phyloP scores from a whole-genome alignment of 2,113 vertebrate species.

The Tauraco erythrolophus region DNA sequence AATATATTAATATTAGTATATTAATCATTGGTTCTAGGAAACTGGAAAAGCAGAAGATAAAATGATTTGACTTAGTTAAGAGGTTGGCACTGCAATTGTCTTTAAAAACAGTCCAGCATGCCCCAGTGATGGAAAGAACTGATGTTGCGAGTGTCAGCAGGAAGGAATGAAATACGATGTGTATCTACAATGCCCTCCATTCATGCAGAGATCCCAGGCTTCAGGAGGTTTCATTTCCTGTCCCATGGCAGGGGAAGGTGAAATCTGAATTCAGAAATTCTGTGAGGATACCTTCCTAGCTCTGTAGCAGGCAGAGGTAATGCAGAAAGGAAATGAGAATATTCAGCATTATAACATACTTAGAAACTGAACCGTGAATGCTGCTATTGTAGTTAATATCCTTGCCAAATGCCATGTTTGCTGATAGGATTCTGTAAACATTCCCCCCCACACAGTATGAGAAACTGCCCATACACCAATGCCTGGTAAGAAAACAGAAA shows the following conservation, averaged over 20 bases:
- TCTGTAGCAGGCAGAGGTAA: constrained; percentile 34
- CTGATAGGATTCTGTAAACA: constrained; percentile 44
- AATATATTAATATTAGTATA: too few species aligned
- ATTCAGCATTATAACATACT: constrained; percentile 11
- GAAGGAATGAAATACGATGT: constrained; percentile 16
- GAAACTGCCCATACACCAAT: neutral
- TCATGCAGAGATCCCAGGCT: constrained; percentile 47
- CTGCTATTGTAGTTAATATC: constrained; percentile 44
- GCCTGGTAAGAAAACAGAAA: constrained; percentile 54
- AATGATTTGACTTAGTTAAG: constrained; percentile 5
- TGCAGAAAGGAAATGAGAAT: constrained; percentile 66
- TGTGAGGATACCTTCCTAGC: neutral
- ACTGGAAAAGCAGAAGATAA: constrained; percentile 21
- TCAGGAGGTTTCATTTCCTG: constrained; percentile 67
- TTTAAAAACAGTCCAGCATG: neutral
- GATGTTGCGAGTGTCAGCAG: neutral
- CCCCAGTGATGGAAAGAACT: constrained; percentile 19
- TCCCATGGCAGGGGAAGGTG: constrained; percentile 51
- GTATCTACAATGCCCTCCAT: constrained; percentile 41
- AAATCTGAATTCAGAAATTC: constrained; percentile 62
- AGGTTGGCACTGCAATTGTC: neutral
- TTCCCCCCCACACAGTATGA: neutral
- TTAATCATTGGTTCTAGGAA: constrained; percentile 16
- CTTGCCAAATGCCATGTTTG: constrained; percentile 21
- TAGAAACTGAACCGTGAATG: constrained; percentile 14